phyloP scores from a whole-genome alignment of 2,797 vertebrate species.

The Prionace glauca region DNA sequence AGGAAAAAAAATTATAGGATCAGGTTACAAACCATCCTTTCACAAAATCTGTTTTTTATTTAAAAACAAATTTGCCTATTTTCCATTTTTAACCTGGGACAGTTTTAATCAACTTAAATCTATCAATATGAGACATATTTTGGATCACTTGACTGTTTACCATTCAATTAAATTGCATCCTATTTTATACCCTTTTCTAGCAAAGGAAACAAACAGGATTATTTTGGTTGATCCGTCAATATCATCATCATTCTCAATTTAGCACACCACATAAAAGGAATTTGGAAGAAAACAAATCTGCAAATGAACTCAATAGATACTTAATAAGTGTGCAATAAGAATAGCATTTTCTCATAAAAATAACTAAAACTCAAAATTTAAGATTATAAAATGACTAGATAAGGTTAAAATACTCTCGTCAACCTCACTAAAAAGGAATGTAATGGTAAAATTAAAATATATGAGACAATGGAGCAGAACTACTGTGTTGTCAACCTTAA shows the following conservation, averaged over 20 bases:
- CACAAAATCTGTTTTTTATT: not conserved
- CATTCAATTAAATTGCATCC: not conserved
- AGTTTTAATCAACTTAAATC: not conserved
- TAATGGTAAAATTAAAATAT: conserved; percentile 34
- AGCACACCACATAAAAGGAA: not conserved
- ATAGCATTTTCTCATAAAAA: not conserved
- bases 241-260: not conserved
- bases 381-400: not conserved
- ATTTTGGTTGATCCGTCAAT: not conserved
- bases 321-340: not conserved
- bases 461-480: not conserved
- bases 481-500: not conserved
- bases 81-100: not conserved
- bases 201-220: not conserved
- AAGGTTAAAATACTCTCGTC: not conserved
- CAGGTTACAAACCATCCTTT: not conserved
- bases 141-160: not conserved
- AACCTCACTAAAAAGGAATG: not conserved
- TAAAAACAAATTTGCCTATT: not conserved
- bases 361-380: not conserved
- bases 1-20: conserved; percentile 48
- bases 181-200: not conserved
- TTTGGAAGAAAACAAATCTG: not conserved
- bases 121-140: not conserved
- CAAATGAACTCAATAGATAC: not conserved